phyloP scores from a whole-genome alignment of 2,113 vertebrate species.

The Columba livia region DNA sequence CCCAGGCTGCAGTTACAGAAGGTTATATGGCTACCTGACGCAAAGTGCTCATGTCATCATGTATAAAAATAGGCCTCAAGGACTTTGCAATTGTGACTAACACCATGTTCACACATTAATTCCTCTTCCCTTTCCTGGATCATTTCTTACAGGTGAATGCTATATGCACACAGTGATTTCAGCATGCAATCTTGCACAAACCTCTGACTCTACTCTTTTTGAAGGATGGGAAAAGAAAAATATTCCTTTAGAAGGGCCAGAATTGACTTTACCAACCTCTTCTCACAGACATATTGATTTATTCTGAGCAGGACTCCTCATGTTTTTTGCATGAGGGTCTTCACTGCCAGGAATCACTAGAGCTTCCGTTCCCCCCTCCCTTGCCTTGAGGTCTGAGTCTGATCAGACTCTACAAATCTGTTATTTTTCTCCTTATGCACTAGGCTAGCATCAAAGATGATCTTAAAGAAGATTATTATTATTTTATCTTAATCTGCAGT shows the following conservation, averaged over 20 bases:
- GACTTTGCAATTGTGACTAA: background rate
- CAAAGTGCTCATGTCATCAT: accelerated
- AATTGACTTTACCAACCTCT: background rate
- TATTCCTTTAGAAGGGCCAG: background rate
- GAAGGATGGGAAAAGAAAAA: background rate
- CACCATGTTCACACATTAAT: background rate
- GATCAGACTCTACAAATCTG: background rate
- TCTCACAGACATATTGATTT: background rate
- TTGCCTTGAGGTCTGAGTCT: background rate
- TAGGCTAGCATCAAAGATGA: background rate
- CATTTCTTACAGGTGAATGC: background rate
- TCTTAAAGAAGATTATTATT: background rate
- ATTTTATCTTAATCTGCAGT: background rate
- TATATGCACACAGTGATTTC: background rate
- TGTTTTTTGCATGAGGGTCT: background rate
- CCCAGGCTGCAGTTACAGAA: background rate
- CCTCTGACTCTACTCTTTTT: background rate
- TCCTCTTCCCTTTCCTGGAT: background rate
- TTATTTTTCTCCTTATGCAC: accelerated
- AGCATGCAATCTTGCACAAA: background rate
- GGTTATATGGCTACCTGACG: background rate
- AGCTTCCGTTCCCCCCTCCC: background rate
- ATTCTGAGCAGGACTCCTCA: background rate
- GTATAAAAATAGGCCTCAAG: background rate
- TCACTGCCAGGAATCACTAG: background rate